phyloP scores from a whole-genome alignment of 37 sponge, comb jelly and placozoan genomes.

The Ianthella basta region DNA sequence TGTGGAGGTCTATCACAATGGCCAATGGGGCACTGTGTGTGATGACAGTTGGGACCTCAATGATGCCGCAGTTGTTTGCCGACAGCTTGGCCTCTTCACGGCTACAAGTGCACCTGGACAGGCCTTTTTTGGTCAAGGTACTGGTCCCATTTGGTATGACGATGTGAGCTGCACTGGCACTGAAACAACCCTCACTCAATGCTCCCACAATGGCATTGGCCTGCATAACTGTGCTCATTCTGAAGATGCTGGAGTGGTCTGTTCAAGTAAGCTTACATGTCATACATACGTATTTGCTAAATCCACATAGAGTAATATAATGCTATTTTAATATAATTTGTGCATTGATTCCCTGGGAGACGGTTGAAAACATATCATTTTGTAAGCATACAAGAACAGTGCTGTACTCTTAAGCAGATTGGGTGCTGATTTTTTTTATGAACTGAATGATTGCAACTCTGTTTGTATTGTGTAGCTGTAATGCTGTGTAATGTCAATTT shows the following conservation, averaged over 20 bases:
- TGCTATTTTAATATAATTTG: too few relatives aligned
- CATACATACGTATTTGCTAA: too few relatives aligned
- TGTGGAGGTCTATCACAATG: conserved; percentile 39
- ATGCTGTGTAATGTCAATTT: too few relatives aligned
- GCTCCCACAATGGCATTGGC: not conserved
- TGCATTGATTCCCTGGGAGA: too few relatives aligned
- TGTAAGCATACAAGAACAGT: too few relatives aligned
- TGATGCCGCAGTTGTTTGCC: conserved; percentile 45
- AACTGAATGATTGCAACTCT: too few relatives aligned
- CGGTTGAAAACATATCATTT: too few relatives aligned
- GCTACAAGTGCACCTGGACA: not conserved
- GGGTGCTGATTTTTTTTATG: too few relatives aligned
- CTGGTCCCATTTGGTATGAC: conserved; percentile 12
- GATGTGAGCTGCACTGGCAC: not conserved
- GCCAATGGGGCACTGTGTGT: conserved; percentile 54
- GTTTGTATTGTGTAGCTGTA: too few relatives aligned
- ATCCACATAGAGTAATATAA: too few relatives aligned
- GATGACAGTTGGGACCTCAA: conserved; percentile 29
- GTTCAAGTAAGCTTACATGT: not conserved
- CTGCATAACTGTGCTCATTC: not conserved
- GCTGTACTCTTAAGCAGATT: too few relatives aligned
- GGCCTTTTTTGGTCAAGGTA: not conserved
- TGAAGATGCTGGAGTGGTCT: not conserved
- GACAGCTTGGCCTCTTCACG: too few relatives aligned
- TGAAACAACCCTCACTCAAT: not conserved